Evolutionary conservation across 2,888 invertebrate species (phyloP).

Genomic region (Parthenolecanium corni): DNA sequence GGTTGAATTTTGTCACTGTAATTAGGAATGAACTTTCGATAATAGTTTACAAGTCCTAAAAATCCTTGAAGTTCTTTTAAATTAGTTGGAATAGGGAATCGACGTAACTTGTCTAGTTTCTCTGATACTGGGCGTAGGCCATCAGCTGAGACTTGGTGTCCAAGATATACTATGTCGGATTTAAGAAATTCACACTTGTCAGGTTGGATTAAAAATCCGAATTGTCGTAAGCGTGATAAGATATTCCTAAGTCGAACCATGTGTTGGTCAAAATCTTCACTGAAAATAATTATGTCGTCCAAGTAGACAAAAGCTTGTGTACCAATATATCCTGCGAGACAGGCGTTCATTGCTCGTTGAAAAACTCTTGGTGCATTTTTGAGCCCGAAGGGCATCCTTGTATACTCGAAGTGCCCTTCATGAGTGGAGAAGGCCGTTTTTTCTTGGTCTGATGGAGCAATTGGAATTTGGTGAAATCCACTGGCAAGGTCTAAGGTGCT

Average conservation of each 20-base stretch:
- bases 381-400: conserved; percentile 33
- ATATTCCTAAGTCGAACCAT: conserved; percentile 12
- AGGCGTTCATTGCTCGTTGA: conserved; percentile 35
- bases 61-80: background rate
- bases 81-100: conserved; percentile 25
- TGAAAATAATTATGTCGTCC: conserved; percentile 32
- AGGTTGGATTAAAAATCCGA: conserved; percentile 19
- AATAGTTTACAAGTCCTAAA: background rate
- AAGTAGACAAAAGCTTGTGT: conserved; percentile 29
- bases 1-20: background rate
- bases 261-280: conserved; percentile 11
- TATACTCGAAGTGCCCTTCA: conserved; percentile 33
- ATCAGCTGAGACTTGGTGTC: conserved; percentile 28
- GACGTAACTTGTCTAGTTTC: conserved; percentile 15
- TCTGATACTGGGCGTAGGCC: conserved; percentile 30
- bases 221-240: conserved; percentile 8
- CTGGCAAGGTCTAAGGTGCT: conserved; percentile 34
- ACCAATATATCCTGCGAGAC: conserved; percentile 33
- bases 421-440: conserved; percentile 8
- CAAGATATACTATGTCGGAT: conserved; percentile 23
- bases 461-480: conserved; percentile 35
- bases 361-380: conserved; percentile 36
- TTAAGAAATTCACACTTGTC: too few species aligned
- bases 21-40: background rate
- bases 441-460: conserved; percentile 20